phyloP scores from a whole-genome alignment of 2,797 vertebrate genomes.

The Hapalemur alaotrensis region DNA sequence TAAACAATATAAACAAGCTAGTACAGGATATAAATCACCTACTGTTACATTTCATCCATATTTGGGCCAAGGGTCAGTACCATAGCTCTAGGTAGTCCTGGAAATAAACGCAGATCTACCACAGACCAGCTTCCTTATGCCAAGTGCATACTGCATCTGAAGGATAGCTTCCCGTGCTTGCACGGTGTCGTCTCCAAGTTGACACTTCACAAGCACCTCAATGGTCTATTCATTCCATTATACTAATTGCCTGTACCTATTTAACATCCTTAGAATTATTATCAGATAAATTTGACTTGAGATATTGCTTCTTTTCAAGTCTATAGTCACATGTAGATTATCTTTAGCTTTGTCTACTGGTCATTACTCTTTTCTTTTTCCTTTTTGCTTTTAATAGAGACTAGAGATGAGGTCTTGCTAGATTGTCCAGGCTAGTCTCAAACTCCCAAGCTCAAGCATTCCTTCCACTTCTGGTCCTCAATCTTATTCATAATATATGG shows the following conservation, averaged over 20 bases:
- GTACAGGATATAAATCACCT: not conserved
- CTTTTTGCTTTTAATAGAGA: not conserved
- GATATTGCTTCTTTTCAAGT: not conserved
- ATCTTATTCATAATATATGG: not conserved
- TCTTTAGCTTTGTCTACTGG: not conserved
- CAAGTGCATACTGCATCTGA: not conserved
- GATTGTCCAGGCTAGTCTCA: not conserved
- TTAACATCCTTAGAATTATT: not conserved
- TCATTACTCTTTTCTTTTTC: not conserved
- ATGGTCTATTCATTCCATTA: not conserved
- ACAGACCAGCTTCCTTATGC: not conserved
- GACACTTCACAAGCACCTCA: not conserved
- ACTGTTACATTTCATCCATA: not conserved
- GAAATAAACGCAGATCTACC: not conserved
- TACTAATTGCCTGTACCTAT: not conserved
- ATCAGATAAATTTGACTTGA: not conserved
- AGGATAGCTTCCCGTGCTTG: fast-evolving
- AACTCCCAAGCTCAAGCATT: not conserved
- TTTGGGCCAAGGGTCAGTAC: not conserved
- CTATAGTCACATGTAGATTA: not conserved
- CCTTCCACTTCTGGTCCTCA: not conserved
- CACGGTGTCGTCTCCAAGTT: not conserved
- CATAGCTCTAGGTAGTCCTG: not conserved
- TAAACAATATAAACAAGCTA: not conserved
- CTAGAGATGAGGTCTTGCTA: not conserved